Conservation (phyloP, 2,113 vertebrate genomes). For the Crotalus tigris region DNA sequence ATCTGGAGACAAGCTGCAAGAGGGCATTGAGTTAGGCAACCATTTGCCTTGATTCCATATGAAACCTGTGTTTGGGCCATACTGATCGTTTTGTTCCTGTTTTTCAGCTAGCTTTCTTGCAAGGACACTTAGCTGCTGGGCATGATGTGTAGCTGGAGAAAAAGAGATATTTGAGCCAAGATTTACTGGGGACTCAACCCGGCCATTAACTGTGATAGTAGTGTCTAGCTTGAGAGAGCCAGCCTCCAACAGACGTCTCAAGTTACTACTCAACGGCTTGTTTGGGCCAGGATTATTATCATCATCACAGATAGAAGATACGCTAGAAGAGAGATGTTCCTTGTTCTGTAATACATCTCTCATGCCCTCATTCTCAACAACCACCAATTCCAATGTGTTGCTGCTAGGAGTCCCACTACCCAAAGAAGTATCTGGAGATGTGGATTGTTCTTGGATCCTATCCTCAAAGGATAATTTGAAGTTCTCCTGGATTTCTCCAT, state of each 20-base stretch:
- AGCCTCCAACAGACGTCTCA: slow-evolving; percentile 90
- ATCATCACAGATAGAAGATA: slow-evolving; percentile 86
- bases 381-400: slow-evolving; percentile 83
- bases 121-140: slow-evolving; percentile 94
- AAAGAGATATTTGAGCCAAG: slow-evolving; percentile 80
- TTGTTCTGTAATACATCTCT: slow-evolving; percentile 77
- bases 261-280: slow-evolving; percentile 94
- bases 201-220: slow-evolving; percentile 74
- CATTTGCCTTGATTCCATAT: slow-evolving; percentile 96
- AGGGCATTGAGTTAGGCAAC: slow-evolving; percentile 80
- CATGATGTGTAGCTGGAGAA: slow-evolving; percentile 90
- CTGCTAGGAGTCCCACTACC: slow-evolving; percentile 91
- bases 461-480: slow-evolving; percentile 82
- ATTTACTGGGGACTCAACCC: slow-evolving; percentile 80
- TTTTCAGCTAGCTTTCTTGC: slow-evolving; percentile 92
- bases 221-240: slow-evolving; percentile 88
- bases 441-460: slow-evolving; percentile 80
- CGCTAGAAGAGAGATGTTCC: slow-evolving; percentile 88
- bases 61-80: slow-evolving; percentile 75
- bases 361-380: slow-evolving; percentile 76
- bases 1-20: slow-evolving; percentile 90
- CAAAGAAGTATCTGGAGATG: slow-evolving; percentile 87
- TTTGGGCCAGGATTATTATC: slow-evolving; percentile 79
- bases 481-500: slow-evolving; percentile 93
- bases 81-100: slow-evolving; percentile 79